Base-by-base conservation (phyloP, 2,113 vertebrate species). In the Enhydra lutris region DNA sequence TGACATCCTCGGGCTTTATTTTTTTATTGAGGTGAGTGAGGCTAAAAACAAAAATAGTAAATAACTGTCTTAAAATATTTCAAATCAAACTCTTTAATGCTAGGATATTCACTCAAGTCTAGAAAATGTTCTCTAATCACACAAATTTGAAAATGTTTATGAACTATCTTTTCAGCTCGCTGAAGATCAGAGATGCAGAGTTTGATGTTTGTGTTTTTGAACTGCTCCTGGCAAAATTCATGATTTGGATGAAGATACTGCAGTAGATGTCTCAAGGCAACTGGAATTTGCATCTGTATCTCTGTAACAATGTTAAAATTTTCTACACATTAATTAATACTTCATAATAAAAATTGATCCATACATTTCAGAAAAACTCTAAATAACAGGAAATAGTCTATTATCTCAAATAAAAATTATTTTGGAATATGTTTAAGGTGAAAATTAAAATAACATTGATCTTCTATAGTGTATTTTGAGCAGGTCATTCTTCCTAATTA, bases 141-240 rank as follows among this genome's bases (percentile, higher is more conserved):
- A 81, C 7, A 63, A 52, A 89, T 92, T 42, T 69, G n/a, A 74
- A 78, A 80, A 74, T 80, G 29, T 81, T 69, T 73, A 26, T 36
- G 86, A 36, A 76, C 10, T 79, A 15, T 87, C 7, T 14, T 59
- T 39, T 6, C 14, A 69, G 65, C 2, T 52, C 50, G 3, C 9
- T 55, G 52, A 55, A 55, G 52, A 55, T 55, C 52, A 55, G 52
- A 55, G 17, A 55, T 55, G 17, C 52, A 55, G 52, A 55, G 17
- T 80, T 67, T 94, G 47, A 57, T 74, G 8, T 50, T 85, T 93
- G 36, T 92, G 4, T 50, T 85, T 93, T 50, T 92, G 4, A 98
- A 71, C 8, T 78, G 7, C 18, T 79, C 3, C 71, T 18, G 6
- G 31, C 9, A 47, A 89, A 55, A 79, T 74, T 71, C 26, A 73